Evolutionary conservation across 1,140 invertebrate genomes (phyloP), one percentile per base, ranked within the genome.

Genomic region (Caerostris extrusa): DNA sequence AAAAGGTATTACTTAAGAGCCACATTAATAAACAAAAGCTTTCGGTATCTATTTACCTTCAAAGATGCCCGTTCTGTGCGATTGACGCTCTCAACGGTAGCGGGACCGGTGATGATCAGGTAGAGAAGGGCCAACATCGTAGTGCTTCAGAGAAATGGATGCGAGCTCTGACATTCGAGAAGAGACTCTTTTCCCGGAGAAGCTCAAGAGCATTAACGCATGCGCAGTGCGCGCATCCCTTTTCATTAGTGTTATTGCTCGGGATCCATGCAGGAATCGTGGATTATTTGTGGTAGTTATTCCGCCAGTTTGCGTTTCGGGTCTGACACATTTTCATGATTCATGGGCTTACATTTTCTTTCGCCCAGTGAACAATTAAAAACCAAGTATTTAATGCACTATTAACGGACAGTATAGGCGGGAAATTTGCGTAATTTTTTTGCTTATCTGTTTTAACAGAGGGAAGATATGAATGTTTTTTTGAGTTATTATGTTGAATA

Each of bases 21-120:
- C 10, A 77, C 5, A 50, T 77, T 4, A n/a, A 34, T 50, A 7
- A 34, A 34, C 10, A 50, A 12, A 8, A 53, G 19, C 10, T 10
- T 61, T n/a, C n/a, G n/a, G 60, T 61, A 77, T 10, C 19, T 90
- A 90, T 71, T 90, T 90, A 90, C 88, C 88, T 90, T 90, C 64
- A 90, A 64, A 56, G 64, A 71, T 57, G 64, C 88, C 58, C 88
- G 88, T 53, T 90, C 88, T n/a, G 6, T 19, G n/a, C 88, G 64
- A 50, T 53, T 90, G 53, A 77, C 50, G 88, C 88, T 90, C 67
- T 69, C 50, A 2, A 57, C 88, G 3, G 77, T 64, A 88, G 86
- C 86, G 4, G 50, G 17, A 12, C 53, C 88, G 10, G 88, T 57
- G 17, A 53, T 19, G 34, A 69, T 19, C 6, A 90, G 88, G 67